Evolutionary conservation across 2,797 vertebrate species (phyloP).

Genomic region (Lophotriccus pileatus): DNA sequence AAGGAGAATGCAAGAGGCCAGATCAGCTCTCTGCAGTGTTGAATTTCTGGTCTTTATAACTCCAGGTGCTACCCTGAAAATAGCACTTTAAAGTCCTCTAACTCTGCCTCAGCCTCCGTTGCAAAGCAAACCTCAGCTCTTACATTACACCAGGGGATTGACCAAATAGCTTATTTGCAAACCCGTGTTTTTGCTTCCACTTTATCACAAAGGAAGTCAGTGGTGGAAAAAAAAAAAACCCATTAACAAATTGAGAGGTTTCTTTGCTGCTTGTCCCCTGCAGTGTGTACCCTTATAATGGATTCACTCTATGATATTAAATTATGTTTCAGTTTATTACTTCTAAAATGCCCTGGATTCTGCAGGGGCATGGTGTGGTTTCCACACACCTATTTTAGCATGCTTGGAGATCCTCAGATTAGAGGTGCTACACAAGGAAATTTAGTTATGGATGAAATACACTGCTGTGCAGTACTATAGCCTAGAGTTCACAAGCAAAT

Average conservation of each 20-base stretch:
- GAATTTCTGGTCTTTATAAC: neutral
- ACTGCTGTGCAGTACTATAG: neutral
- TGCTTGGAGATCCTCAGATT: neutral
- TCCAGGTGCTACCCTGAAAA: slow-evolving; percentile 1
- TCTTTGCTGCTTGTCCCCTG: neutral
- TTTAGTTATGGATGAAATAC: neutral
- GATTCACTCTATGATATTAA: slow-evolving; percentile 12
- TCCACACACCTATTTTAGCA: neutral
- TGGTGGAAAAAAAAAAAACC: neutral
- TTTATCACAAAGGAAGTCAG: neutral
- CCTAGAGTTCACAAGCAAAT: neutral
- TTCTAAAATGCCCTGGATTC: neutral
- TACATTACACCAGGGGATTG: neutral
- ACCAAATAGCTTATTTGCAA: slow-evolving; percentile 29
- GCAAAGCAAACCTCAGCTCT: neutral
- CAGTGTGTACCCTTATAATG: neutral
- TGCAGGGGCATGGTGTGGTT: neutral
- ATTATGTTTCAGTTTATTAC: neutral
- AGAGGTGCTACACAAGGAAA: neutral
- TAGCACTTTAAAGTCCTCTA: neutral
- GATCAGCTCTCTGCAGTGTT: neutral
- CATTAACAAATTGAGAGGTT: neutral
- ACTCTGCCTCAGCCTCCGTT: neutral
- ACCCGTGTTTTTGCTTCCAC: neutral
- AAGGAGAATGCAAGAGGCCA: neutral